phyloP scores from a whole-genome alignment of 2,797 vertebrate species.

The Paramormyrops hopkinsi region DNA sequence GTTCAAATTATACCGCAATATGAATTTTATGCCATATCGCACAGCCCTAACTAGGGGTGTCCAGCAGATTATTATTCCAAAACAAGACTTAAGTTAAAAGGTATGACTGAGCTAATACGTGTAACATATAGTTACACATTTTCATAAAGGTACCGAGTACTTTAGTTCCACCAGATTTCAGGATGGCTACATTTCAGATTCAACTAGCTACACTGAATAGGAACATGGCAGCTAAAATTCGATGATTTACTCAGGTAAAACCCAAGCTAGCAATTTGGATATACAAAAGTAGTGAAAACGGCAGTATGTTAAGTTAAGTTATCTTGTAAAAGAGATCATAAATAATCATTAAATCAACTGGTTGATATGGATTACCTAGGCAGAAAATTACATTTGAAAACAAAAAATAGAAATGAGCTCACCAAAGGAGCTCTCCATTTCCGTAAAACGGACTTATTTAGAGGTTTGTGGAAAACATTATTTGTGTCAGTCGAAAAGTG shows the following conservation, averaged over 20 bases:
- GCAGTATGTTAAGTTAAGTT: not conserved
- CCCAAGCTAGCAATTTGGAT: not conserved
- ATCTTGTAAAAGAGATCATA: not conserved
- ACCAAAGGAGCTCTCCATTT: not conserved
- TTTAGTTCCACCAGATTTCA: not conserved
- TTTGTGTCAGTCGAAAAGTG: not conserved
- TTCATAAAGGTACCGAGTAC: not conserved
- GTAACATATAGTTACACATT: not conserved
- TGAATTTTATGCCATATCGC: too few relatives aligned
- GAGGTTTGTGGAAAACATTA: not conserved
- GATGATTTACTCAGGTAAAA: not conserved
- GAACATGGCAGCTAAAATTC: not conserved
- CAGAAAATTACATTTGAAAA: not conserved
- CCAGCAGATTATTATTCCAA: not conserved
- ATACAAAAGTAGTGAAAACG: not conserved
- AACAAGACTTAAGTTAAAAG: not conserved
- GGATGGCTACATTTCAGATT: not conserved
- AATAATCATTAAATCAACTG: not conserved
- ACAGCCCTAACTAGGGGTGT: not conserved
- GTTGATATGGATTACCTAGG: not conserved
- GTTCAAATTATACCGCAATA: too few relatives aligned
- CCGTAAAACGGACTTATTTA: not conserved
- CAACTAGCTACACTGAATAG: not conserved
- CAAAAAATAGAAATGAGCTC: not conserved
- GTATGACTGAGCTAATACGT: not conserved